Evolutionary conservation across 1,140 invertebrate species (phyloP).

Genomic region (Drosophila santomea): DNA sequence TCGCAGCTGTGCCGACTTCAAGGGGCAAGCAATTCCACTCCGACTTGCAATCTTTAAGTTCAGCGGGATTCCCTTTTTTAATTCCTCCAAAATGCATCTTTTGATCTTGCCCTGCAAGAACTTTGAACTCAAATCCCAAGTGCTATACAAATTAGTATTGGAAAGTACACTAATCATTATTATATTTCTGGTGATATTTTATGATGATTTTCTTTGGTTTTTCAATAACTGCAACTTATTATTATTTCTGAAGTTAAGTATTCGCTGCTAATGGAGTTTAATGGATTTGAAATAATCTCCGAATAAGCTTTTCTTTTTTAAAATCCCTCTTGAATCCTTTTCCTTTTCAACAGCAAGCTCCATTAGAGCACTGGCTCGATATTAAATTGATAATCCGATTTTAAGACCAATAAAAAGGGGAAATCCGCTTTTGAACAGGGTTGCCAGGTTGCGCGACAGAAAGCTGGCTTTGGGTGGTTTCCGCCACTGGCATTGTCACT

Average conservation of each 20-base stretch:
- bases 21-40: background rate
- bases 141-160: no score
- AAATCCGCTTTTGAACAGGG: background rate
- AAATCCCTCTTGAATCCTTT: background rate
- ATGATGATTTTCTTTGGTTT: no score
- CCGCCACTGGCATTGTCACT: slow-evolving; percentile 35
- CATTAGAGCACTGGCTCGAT: background rate
- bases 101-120: background rate
- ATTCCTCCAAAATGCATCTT: background rate
- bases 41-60: background rate
- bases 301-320: background rate
- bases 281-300: no score
- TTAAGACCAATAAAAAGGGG: slow-evolving; percentile 13
- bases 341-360: background rate
- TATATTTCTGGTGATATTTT: no score
- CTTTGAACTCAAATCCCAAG: no score
- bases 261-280: no score
- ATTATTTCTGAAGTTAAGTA: no score
- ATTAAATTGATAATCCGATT: slow-evolving; percentile 10
- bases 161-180: no score
- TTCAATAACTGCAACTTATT: no score
- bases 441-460: background rate
- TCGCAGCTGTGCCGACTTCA: slow-evolving; percentile 27
- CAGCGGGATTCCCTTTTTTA: background rate
- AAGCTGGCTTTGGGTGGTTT: slow-evolving; percentile 8